Evolutionary conservation across 23 tunicate species (phyloP).

Genomic region (Trididemnum miniatum): DNA sequence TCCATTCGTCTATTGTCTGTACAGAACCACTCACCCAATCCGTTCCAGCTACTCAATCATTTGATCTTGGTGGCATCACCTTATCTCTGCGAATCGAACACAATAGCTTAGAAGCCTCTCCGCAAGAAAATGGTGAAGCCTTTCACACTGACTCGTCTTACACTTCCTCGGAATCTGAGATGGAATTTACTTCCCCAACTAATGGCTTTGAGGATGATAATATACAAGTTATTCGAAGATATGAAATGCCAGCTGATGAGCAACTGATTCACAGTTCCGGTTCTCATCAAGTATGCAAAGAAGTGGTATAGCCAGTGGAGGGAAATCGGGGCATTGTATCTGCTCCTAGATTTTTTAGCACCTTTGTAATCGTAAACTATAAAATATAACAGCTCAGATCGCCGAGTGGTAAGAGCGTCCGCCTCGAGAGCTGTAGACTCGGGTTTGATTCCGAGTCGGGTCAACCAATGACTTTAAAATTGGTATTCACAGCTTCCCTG

Average conservation of each 20-base stretch:
- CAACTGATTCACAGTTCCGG: not conserved
- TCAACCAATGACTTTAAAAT: too few species aligned
- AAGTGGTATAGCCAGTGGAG: not conserved
- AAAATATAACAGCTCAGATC: too few species aligned
- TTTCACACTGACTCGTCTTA: not conserved
- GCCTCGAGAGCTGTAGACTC: too few species aligned
- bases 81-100: constrained; percentile 42
- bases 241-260: constrained; percentile 32
- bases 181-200: not conserved
- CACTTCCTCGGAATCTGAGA: constrained; percentile 15
- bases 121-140: constrained; percentile 17
- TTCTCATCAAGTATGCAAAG: not conserved
- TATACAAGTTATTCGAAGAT: constrained; percentile 66
- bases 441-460: too few species aligned
- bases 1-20: not conserved
- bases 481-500: too few species aligned
- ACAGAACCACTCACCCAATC: not conserved
- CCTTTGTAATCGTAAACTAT: too few species aligned
- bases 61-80: constrained; percentile 42
- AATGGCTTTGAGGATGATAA: constrained; percentile 34
- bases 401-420: too few species aligned
- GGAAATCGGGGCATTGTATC: too few species aligned
- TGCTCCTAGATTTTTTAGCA: too few species aligned
- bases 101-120: not conserved
- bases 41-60: not conserved